A percentile compares a stretch with the other conserved stretches of the same genome.
phyloP scores from a whole-genome alignment of 2,888 invertebrate species.

The Eupithecia pulchellata region DNA sequence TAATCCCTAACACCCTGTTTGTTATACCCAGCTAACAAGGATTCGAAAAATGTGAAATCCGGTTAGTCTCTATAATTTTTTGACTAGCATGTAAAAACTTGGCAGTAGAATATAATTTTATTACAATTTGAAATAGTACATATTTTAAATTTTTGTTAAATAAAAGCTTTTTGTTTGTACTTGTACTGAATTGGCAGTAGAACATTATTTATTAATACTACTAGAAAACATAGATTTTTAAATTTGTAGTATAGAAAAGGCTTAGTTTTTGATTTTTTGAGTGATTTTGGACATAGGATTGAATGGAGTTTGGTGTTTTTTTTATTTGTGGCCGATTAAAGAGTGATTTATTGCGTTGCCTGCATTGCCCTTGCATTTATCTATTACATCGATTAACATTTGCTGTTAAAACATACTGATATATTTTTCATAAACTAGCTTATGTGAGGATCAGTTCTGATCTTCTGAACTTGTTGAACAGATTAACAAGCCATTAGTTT shows the following conservation, averaged over 20 bases:
- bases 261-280: not conserved
- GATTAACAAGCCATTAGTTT: too few relatives aligned
- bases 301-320: not conserved
- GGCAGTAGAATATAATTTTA: not conserved
- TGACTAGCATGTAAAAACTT: not conserved
- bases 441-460: too few relatives aligned
- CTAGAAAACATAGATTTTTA: not conserved
- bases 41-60: slow-evolving; percentile 61
- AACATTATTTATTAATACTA: not conserved
- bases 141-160: not conserved
- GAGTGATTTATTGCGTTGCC: not conserved
- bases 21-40: slow-evolving; percentile 67
- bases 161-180: not conserved
- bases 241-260: not conserved
- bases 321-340: not conserved
- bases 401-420: too few relatives aligned
- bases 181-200: not conserved
- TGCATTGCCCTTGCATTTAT: too few relatives aligned
- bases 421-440: too few relatives aligned
- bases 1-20: slow-evolving; percentile 52
- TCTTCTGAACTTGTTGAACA: too few relatives aligned
- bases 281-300: not conserved
- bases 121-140: not conserved
- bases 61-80: slow-evolving; percentile 54
- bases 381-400: too few relatives aligned